Conservation (phyloP, 2,113 vertebrate genomes). For the Muntiacus reevesi region DNA sequence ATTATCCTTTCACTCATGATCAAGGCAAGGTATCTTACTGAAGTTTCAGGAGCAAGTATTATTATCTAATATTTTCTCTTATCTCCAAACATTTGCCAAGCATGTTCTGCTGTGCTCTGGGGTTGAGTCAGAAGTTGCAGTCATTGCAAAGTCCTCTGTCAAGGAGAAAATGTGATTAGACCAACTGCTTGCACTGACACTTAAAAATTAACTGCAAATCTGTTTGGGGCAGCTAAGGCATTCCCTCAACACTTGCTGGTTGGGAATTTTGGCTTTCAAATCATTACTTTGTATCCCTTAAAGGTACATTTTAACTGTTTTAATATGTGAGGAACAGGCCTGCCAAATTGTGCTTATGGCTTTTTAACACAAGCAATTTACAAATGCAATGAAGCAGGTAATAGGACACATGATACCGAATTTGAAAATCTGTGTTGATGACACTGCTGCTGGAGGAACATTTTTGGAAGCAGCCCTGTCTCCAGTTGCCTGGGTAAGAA, state of each 20-base stretch:
- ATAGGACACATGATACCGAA: slow-evolving; percentile 58
- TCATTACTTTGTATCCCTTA: slow-evolving; percentile 55
- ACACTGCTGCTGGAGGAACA: slow-evolving; percentile 15
- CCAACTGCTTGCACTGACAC: slow-evolving; percentile 18
- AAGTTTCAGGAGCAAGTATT: background rate
- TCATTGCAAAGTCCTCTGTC: slow-evolving; percentile 48
- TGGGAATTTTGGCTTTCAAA: slow-evolving; percentile 49
- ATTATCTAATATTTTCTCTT: background rate
- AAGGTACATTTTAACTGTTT: slow-evolving; percentile 65
- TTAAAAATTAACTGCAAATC: slow-evolving; percentile 60
- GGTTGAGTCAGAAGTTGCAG: background rate
- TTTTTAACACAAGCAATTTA: slow-evolving; percentile 77
- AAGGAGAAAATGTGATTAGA: slow-evolving; percentile 61
- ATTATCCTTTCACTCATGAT: background rate
- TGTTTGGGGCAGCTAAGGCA: slow-evolving; percentile 39
- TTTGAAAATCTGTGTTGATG: slow-evolving; percentile 61
- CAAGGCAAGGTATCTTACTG: background rate
- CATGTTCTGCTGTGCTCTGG: background rate
- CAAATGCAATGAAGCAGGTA: slow-evolving; percentile 70
- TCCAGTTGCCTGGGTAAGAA: slow-evolving; percentile 8
- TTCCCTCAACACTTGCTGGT: slow-evolving; percentile 7
- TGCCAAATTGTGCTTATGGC: slow-evolving; percentile 65
- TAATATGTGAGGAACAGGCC: slow-evolving; percentile 53
- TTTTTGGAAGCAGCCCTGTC: slow-evolving; percentile 3
- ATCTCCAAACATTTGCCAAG: slow-evolving; percentile 31